Evolutionary conservation across 2,113 vertebrate species (phyloP), one percentile per base, ranked within the genome.

Genomic region (Scopus umbretta): DNA sequence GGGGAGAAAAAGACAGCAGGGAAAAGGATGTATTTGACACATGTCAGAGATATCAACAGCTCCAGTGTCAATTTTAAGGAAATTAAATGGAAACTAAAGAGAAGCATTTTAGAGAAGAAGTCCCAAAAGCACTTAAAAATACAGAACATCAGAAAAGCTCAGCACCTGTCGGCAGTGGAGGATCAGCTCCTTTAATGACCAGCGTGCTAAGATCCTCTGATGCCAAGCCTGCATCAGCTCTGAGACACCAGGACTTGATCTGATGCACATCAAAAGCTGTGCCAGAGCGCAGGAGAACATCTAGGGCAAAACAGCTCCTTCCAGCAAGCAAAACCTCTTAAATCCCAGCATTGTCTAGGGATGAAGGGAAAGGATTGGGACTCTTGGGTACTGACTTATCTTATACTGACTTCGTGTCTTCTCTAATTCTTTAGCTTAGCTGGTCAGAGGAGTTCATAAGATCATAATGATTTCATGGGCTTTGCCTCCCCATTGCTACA

Each of bases 1-100:
- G 30, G 65, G 84, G 83, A 93, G 83, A 92, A 91, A 87, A 87
- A 96, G 82, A 80, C 73, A 92, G 86, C 67, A 85, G 84, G 94
- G 91, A 94, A 95, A 89, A 94, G 88, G 81, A 95, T 96, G 56
- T 42, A 1, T 94, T 96, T 97, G 96, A 95, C 80, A 94, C 19
- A 29, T 94, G 87, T 96, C 96, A 97, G 93, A 92, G 91, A 62
- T 88, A 95, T 79, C 89, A 96, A 90, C 88, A 92, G 88, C 86
- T 95, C 92, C 88, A 86, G 87, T 81, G 87, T 92, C 89, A 92
- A 91, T 94, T 95, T 95, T 62, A 92, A 92, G 92, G 94, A 96
- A 94, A 95, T 97, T 96, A 96, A 96, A 95, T 95, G 88, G 96
- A 97, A 95, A 96, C 94, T 71, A 91, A 97, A 94, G 73, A 88